These are phyloP conservation scores for Diploptera punctata DNA, from an alignment of 2,888 invertebrate genomes.

Conservation along the genomic window DNA sequence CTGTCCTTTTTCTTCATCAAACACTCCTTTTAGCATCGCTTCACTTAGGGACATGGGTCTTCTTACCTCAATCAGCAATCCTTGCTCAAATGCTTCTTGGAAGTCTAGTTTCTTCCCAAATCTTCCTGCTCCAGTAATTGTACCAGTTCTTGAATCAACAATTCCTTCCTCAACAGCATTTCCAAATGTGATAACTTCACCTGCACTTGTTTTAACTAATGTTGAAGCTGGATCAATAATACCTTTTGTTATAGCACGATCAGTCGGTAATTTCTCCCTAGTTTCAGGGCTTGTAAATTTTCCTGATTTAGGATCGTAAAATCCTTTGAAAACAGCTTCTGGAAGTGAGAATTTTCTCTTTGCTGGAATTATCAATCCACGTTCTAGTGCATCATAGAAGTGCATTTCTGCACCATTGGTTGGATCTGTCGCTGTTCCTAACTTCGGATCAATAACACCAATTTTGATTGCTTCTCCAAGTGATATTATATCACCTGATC, in stretches of 20 bases:
- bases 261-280: conserved; percentile 79
- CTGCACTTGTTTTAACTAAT: conserved; percentile 78
- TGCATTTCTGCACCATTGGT: conserved; percentile 75
- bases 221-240: conserved; percentile 86
- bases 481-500: conserved; percentile 80
- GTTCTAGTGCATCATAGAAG: conserved; percentile 82
- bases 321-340: conserved; percentile 91
- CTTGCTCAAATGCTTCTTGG: conserved; percentile 84
- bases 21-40: conserved; percentile 81
- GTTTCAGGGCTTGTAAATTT: conserved; percentile 81
- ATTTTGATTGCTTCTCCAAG: conserved; percentile 78
- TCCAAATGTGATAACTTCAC: conserved; percentile 82
- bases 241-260: conserved; percentile 83
- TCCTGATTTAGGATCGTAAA: conserved; percentile 85
- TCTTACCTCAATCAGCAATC: conserved; percentile 79
- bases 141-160: conserved; percentile 77
- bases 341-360: conserved; percentile 84
- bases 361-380: conserved; percentile 80
- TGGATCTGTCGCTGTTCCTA: conserved; percentile 81
- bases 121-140: conserved; percentile 65
- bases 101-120: conserved; percentile 71
- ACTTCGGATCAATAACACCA: conserved; percentile 79
- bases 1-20: conserved; percentile 76
- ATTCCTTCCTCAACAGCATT: conserved; percentile 80
- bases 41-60: conserved; percentile 83